Conservation (phyloP, 2,888 invertebrate species). For the Itoplectis maculator region DNA sequence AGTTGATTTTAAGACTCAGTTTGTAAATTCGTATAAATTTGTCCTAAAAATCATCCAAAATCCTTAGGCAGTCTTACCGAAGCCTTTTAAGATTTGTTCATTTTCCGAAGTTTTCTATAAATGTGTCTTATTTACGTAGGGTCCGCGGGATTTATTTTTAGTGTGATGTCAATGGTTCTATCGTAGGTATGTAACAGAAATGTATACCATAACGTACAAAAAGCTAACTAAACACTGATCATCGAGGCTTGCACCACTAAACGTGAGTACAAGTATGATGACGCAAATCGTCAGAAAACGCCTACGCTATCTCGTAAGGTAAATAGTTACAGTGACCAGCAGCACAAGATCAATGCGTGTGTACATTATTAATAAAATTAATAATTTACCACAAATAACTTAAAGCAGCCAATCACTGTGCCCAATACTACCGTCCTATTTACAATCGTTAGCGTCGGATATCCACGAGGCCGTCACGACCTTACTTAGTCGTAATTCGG, state of each 20-base stretch:
- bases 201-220: conserved; percentile 56
- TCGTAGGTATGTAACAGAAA: conserved; percentile 50
- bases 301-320: conserved; percentile 33
- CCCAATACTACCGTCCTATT: conserved; percentile 42
- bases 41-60: background rate
- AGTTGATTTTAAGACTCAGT: background rate
- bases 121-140: background rate
- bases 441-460: conserved; percentile 29
- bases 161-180: conserved; percentile 36
- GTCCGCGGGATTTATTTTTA: conserved; percentile 17
- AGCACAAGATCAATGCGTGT: background rate
- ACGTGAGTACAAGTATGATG: conserved; percentile 49
- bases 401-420: conserved; percentile 37
- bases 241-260: conserved; percentile 59
- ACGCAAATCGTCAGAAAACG: conserved; percentile 46
- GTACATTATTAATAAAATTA: too few species aligned
- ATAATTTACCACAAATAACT: background rate
- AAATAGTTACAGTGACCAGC: conserved; percentile 46
- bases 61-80: background rate
- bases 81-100: conserved; percentile 1
- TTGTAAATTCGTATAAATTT: background rate
- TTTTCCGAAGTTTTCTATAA: background rate
- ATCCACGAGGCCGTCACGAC: conserved; percentile 60
- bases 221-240: conserved; percentile 56
- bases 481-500: conserved; percentile 14